Percentiles rank a stretch among this genome's conserved stretches.
These are phyloP conservation scores for Callyntrura sp. DNA, from an alignment of 2,888 invertebrate genomes.

Conservation along the genomic window DNA sequence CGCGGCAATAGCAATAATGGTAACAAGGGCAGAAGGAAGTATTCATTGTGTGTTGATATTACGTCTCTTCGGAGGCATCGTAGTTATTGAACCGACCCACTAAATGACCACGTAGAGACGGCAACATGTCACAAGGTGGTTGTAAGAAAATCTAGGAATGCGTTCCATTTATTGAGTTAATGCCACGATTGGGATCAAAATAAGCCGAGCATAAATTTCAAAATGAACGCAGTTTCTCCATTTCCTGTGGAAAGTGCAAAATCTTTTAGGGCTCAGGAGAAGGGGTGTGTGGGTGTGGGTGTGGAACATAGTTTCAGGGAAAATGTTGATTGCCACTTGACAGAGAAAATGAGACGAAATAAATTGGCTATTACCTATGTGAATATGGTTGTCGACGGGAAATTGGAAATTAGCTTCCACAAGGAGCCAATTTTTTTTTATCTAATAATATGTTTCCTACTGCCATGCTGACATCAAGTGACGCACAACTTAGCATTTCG, in stretches of 20 bases:
- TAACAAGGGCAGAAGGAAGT: neutral
- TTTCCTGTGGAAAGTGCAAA: neutral
- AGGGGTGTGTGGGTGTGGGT: no score
- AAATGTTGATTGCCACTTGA: neutral
- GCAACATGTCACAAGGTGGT: neutral
- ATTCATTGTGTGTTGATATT: neutral
- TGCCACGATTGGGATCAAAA: constrained; percentile 41
- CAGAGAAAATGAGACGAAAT: neutral
- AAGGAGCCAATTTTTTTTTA: no score
- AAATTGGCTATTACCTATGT: neutral
- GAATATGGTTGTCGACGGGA: no score
- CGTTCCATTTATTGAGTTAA: constrained; percentile 39
- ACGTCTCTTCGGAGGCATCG: constrained; percentile 13
- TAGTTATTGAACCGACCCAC: constrained; percentile 41
- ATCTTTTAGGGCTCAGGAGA: neutral
- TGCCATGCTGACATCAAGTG: no score
- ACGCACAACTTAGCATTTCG: no score
- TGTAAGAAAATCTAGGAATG: constrained; percentile 4
- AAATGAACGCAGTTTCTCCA: neutral
- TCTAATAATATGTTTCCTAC: no score
- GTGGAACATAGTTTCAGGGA: neutral
- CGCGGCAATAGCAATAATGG: neutral
- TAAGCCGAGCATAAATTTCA: constrained; percentile 7
- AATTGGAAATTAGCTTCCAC: no score
- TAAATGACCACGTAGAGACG: constrained; percentile 21